These are phyloP conservation scores for Sebastes nivosus DNA, from an alignment of 2,797 vertebrate species.

Conservation along the genomic window DNA sequence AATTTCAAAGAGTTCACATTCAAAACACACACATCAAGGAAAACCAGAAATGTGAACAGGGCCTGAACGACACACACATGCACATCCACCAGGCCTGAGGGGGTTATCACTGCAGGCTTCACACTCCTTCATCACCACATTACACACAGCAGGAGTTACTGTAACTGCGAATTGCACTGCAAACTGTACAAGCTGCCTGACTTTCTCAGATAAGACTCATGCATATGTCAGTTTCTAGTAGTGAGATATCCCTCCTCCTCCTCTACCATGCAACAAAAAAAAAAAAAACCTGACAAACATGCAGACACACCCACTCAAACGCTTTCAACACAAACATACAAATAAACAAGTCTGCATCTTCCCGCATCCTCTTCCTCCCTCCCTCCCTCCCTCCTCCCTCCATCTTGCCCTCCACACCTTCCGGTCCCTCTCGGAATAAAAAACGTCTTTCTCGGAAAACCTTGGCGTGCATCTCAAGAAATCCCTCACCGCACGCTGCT, in stretches of 20 bases:
- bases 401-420: slow-evolving; percentile 47
- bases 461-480: slow-evolving; percentile 52
- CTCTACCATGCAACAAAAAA: not conserved
- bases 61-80: not conserved
- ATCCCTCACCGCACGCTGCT: slow-evolving; percentile 40
- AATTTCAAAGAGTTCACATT: not conserved
- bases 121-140: not conserved
- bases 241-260: not conserved
- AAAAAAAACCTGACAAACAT: slow-evolving; percentile 1
- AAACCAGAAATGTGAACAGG: not conserved
- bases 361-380: not conserved
- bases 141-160: not conserved
- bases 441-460: slow-evolving; percentile 42
- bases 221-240: not conserved
- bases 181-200: not conserved
- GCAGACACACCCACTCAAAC: slow-evolving; percentile 34
- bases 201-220: not conserved
- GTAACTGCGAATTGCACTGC: not conserved
- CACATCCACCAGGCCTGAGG: not conserved
- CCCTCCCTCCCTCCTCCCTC: not conserved
- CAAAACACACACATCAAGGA: not conserved
- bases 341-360: slow-evolving; percentile 49
- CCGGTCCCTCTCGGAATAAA: slow-evolving; percentile 44
- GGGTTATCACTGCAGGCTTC: not conserved
- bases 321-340: slow-evolving; percentile 33